These are phyloP conservation scores for Aricia artaxerxes DNA, from an alignment of 2,888 invertebrate genomes.

Conservation along the genomic window DNA sequence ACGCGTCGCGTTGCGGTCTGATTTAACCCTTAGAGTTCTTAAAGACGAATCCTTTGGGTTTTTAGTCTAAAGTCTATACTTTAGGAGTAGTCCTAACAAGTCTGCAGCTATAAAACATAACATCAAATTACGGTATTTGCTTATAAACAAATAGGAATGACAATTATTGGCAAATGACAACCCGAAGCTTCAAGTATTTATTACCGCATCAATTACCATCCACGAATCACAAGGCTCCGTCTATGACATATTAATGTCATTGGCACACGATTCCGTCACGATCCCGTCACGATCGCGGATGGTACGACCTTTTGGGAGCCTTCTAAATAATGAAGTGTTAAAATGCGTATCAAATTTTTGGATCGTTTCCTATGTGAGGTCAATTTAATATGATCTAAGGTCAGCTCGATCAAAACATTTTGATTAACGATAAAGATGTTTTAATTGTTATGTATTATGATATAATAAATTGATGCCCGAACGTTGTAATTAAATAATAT, in stretches of 20 bases:
- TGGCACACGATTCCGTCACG: conserved; percentile 13
- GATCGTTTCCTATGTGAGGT: conserved; percentile 20
- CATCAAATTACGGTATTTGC: too few relatives aligned
- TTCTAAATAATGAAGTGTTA: conserved; percentile 34
- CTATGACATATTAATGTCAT: conserved; percentile 49
- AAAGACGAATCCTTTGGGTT: too few relatives aligned
- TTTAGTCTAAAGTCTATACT: too few relatives aligned
- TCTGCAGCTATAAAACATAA: too few relatives aligned
- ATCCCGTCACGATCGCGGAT: conserved; percentile 40
- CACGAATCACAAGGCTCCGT: conserved; percentile 39
- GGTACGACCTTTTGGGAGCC: conserved; percentile 37
- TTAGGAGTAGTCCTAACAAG: too few relatives aligned
- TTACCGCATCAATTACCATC: conserved; percentile 14
- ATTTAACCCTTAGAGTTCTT: too few relatives aligned
- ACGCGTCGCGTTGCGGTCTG: too few relatives aligned
- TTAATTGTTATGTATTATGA: conserved; percentile 10
- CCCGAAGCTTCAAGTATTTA: background rate
- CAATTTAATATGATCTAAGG: conserved; percentile 12
- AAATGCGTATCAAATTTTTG: conserved; percentile 20
- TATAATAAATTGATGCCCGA: conserved; percentile 8
- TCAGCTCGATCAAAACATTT: background rate
- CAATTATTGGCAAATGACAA: background rate
- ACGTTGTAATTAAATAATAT: background rate
- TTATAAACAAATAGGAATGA: too few relatives aligned
- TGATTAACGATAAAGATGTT: conserved; percentile 6